phyloP scores from a whole-genome alignment of 2,113 vertebrate genomes.

The Rhabdomys dilectus region DNA sequence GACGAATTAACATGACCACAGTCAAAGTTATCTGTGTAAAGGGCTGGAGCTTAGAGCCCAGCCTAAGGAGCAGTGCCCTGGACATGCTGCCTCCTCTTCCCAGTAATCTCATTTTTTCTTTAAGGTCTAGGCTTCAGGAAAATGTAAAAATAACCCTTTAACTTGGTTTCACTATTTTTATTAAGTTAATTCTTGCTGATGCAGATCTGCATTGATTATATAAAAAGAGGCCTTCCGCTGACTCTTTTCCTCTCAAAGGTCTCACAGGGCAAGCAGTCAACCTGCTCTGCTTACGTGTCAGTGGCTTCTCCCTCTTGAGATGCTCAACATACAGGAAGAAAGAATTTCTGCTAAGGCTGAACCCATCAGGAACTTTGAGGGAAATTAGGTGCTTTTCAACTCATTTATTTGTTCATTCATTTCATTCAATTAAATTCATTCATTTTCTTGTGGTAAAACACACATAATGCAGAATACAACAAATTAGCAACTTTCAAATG shows the following conservation, averaged over 20 bases:
- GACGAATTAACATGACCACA: neutral
- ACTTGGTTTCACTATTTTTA: neutral
- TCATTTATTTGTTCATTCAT: neutral
- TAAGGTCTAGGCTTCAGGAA: neutral
- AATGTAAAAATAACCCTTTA: too few species aligned
- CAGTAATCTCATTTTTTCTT: too few species aligned
- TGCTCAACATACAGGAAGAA: accelerated
- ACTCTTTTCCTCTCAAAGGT: too few species aligned
- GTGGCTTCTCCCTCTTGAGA: neutral
- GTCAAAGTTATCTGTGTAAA: neutral
- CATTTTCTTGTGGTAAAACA: neutral
- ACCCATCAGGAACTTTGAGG: neutral
- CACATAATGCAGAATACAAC: neutral
- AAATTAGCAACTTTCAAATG: accelerated
- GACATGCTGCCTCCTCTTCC: neutral
- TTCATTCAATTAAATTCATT: too few species aligned
- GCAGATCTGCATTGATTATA: neutral
- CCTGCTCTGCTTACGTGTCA: accelerated
- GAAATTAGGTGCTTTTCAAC: neutral
- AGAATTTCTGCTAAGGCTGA: accelerated
- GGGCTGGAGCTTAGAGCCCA: too few species aligned
- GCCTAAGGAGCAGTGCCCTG: neutral
- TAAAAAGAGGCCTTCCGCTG: too few species aligned
- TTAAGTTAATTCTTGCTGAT: neutral
- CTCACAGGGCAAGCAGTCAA: accelerated